Conservation (phyloP, 2,888 invertebrate species). For the Agriopis leucophaearia region DNA sequence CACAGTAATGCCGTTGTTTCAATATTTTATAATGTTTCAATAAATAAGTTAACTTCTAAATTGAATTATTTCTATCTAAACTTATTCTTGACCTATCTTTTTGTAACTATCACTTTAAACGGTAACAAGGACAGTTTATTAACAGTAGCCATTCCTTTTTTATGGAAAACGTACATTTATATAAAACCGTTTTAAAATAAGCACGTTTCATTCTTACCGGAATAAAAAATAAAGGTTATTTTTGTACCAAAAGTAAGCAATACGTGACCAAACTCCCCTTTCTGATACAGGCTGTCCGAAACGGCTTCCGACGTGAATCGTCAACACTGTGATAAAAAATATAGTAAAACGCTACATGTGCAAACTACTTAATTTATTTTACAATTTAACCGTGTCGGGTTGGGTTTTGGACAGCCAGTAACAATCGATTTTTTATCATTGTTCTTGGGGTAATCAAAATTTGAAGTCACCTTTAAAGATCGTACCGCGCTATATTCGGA, state of each 20-base stretch:
- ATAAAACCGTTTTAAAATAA: conserved; percentile 41
- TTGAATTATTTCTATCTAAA: background rate
- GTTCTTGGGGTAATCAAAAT: conserved; percentile 59
- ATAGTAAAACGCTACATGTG: conserved; percentile 3
- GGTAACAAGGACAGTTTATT: conserved; percentile 17
- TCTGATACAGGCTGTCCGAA: conserved; percentile 33
- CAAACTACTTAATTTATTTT: conserved; percentile 4
- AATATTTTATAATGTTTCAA: too few species aligned
- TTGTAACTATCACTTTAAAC: background rate
- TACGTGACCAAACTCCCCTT: conserved; percentile 46
- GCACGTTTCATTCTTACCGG: conserved; percentile 39
- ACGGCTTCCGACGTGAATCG: conserved; percentile 12
- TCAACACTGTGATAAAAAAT: conserved; percentile 8
- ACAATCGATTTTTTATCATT: conserved; percentile 52
- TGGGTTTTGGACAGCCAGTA: conserved; percentile 17
- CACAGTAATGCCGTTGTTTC: too few species aligned
- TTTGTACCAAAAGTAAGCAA: conserved; percentile 45
- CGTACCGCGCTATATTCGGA: conserved; percentile 46
- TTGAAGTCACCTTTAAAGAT: conserved; percentile 63
- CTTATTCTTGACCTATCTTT: conserved; percentile 12
- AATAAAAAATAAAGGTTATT: conserved; percentile 44
- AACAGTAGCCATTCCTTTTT: conserved; percentile 20
- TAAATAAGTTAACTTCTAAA: background rate
- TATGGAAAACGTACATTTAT: conserved; percentile 24
- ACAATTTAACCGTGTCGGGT: conserved; percentile 15